Percentiles rank a stretch among this genome's conserved stretches.
Evolutionary conservation across 2,113 vertebrate genomes (phyloP).

Genomic region (Glaucomys volans): DNA sequence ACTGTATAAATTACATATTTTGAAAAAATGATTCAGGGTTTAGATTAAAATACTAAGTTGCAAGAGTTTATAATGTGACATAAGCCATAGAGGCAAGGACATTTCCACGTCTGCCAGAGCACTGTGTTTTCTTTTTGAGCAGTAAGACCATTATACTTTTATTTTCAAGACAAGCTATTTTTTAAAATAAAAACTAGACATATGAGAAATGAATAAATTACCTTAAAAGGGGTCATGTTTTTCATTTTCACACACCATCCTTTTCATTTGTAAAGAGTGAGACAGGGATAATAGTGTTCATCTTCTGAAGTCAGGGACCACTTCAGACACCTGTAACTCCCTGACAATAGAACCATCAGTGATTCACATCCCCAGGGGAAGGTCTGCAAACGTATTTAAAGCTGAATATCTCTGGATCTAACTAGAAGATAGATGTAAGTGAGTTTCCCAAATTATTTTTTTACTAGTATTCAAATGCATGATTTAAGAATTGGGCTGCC

Average conservation of each 20-base stretch:
- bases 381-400: background rate
- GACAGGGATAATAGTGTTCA: background rate
- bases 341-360: background rate
- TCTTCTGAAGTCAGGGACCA: background rate
- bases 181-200: background rate
- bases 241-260: background rate
- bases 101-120: background rate
- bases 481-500: background rate
- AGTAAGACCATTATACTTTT: background rate
- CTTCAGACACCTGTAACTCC: background rate
- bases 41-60: background rate
- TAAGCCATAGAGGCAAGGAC: background rate
- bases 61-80: background rate
- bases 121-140: background rate
- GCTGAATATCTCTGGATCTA: background rate
- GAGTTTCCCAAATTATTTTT: background rate
- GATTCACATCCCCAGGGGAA: background rate
- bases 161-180: background rate
- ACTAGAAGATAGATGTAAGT: background rate
- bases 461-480: background rate
- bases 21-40: background rate
- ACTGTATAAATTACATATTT: background rate
- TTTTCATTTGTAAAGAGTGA: background rate
- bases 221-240: background rate
- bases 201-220: background rate